These are phyloP conservation scores for Masnerella sp. DNA, from an alignment of 2,888 invertebrate genomes.

Conservation along the genomic window DNA sequence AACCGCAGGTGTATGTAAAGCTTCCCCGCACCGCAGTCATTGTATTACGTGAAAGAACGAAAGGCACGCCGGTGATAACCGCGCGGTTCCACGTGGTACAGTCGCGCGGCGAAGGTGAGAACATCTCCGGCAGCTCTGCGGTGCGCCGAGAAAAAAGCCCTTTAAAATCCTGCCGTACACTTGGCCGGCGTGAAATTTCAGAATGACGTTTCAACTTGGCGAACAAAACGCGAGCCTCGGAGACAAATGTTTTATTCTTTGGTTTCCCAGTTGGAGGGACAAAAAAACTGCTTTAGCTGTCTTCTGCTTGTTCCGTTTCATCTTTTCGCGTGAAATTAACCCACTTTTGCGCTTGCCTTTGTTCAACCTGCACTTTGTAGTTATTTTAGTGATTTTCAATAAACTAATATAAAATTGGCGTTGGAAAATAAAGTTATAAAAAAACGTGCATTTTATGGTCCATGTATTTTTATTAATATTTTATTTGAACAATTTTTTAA, in stretches of 20 bases:
- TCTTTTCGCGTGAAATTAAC: too few species aligned
- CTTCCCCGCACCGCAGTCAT: constrained; percentile 13
- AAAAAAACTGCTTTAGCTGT: too few species aligned
- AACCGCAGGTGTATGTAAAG: constrained; percentile 41
- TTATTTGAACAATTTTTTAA: too few species aligned
- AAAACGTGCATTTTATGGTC: too few species aligned
- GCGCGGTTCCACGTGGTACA: constrained; percentile 22
- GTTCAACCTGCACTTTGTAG: too few species aligned
- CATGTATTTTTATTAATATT: too few species aligned
- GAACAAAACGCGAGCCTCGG: background rate
- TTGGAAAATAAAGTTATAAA: too few species aligned
- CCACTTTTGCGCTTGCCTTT: too few species aligned
- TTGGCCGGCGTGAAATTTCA: constrained; percentile 14
- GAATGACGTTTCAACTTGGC: constrained; percentile 12
- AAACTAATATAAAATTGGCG: too few species aligned
- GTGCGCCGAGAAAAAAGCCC: constrained; percentile 3
- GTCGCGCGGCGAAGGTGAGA: constrained; percentile 36
- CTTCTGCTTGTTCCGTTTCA: too few species aligned
- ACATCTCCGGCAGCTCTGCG: constrained; percentile 27
- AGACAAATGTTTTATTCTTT: background rate
- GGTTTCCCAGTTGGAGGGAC: too few species aligned
- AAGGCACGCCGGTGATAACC: constrained; percentile 42
- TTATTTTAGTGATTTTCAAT: too few species aligned
- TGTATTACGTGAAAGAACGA: constrained; percentile 36
- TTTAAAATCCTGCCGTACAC: constrained; percentile 16